Evolutionary conservation across 2,113 vertebrate species (phyloP).

Genomic region (Nanger granti): DNA sequence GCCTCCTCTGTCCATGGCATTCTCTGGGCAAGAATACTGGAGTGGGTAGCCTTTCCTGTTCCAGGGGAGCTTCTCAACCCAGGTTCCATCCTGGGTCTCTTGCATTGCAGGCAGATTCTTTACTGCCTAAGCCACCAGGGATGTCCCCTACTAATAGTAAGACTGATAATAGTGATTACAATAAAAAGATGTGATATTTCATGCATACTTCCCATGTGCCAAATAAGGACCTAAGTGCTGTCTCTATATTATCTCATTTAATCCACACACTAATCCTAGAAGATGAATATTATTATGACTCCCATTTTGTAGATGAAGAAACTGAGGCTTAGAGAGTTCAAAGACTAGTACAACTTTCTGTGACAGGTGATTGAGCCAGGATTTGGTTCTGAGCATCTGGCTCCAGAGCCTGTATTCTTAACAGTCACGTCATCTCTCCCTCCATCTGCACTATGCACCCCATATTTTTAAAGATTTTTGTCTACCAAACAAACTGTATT

Average conservation of each 20-base stretch:
- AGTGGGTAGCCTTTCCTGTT: not conserved
- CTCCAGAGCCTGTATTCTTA: not conserved
- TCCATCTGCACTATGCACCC: not conserved
- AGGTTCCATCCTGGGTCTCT: not conserved
- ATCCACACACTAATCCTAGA: too few relatives aligned
- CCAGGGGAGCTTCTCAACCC: not conserved
- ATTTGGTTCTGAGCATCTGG: not conserved
- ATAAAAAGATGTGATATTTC: not conserved
- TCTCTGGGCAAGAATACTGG: not conserved
- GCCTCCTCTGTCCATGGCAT: not conserved
- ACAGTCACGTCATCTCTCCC: not conserved
- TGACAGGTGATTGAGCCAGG: not conserved
- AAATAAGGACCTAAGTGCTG: not conserved
- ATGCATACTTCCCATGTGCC: fast-evolving
- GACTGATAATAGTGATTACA: not conserved
- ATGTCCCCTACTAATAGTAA: not conserved
- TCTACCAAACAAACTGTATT: constrained; percentile 54
- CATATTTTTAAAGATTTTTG: constrained; percentile 50
- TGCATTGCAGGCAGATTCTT: not conserved
- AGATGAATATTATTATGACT: not conserved
- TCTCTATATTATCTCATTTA: not conserved
- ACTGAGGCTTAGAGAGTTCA: not conserved
- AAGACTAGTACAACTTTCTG: not conserved
- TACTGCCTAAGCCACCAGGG: not conserved
- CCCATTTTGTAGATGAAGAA: not conserved